A percentile compares a stretch with the other conserved stretches of the same genome.
These are phyloP conservation scores for Dicerorhinus sumatrensis DNA, from an alignment of 2,113 vertebrate genomes.

Conservation along the genomic window DNA sequence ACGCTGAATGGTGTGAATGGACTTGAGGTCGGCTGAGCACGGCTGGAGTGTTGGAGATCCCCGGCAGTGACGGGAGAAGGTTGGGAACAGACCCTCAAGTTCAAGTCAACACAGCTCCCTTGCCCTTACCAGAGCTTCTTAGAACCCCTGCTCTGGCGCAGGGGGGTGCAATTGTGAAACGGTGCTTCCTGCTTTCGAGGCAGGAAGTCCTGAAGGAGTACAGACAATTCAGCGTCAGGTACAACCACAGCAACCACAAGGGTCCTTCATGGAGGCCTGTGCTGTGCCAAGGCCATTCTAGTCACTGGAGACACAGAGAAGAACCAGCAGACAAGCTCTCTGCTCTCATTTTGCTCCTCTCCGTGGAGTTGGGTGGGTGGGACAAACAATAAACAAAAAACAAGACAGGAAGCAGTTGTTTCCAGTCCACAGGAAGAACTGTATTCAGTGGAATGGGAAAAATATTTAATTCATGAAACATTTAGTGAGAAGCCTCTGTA, in stretches of 20 bases:
- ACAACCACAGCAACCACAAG: fast-evolving
- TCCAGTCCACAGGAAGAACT: background rate
- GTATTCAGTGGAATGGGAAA: background rate
- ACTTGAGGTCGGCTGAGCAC: background rate
- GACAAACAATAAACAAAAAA: background rate
- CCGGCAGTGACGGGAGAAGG: fast-evolving
- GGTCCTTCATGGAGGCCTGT: background rate
- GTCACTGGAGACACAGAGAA: background rate
- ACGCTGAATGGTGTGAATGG: background rate
- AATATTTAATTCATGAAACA: background rate
- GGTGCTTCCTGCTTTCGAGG: too few relatives aligned
- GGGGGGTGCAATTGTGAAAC: fast-evolving
- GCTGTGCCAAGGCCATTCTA: background rate
- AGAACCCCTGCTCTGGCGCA: background rate
- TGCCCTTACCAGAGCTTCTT: background rate
- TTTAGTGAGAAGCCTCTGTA: background rate
- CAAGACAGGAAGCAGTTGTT: background rate
- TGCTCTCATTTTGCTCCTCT: background rate
- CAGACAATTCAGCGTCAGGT: fast-evolving
- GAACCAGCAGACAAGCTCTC: fast-evolving
- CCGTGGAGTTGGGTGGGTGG: background rate
- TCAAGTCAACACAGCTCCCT: background rate
- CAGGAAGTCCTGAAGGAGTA: fast-evolving
- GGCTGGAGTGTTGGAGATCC: fast-evolving
- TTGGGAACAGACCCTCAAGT: background rate